Evolutionary conservation across 2,888 invertebrate species (phyloP), one percentile per base, ranked within the genome.

Genomic region (Tenthredo notha): DNA sequence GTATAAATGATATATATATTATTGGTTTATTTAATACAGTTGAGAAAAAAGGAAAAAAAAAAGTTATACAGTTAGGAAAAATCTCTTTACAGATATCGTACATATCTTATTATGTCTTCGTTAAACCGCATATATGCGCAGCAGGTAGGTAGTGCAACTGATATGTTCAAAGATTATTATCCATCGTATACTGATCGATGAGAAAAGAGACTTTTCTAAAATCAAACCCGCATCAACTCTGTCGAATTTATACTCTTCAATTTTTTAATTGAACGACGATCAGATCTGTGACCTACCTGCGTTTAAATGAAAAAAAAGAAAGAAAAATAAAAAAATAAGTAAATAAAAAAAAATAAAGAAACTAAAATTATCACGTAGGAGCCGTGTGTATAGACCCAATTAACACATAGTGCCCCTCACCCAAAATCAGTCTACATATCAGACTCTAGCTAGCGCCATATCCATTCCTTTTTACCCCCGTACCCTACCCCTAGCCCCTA

Each of bases 391-490:
- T 84, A 87, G 86, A 87, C 65, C 80, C 82, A 86, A 86, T 86
- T 74, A 83, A 87, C 84, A 85, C 86, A 86, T 87, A 88, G 87
- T 85, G 84, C 87, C 84, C 87, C 87, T 86, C 85, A 85, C 86
- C 89, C 89, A 89, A 90, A 87, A 88, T 89, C 88, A 88, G 90
- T 90, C 90, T 90, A 91, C 91, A 91, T 91, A 91, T 91, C 91
- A 91, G 88, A 90, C 86, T 88, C 87, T 88, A 85, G 85, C 72
- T 85, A 85, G 85, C 58, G 54, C 67, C 50, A 43, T 82, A 82
- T 82, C 65, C 61, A 65, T 65, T 65, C 82, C 61, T 29, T n/a
- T 25, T 40, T 29, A 7, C 3, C 33, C 33, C 33, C 33, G n/a
- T n/a, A 0, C 37, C 37, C 37, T 2, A n/a, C 37, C 6, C 7